phyloP scores from a whole-genome alignment of 1,140 invertebrate genomes.

The Scaptodrosophila lebanonensis region DNA sequence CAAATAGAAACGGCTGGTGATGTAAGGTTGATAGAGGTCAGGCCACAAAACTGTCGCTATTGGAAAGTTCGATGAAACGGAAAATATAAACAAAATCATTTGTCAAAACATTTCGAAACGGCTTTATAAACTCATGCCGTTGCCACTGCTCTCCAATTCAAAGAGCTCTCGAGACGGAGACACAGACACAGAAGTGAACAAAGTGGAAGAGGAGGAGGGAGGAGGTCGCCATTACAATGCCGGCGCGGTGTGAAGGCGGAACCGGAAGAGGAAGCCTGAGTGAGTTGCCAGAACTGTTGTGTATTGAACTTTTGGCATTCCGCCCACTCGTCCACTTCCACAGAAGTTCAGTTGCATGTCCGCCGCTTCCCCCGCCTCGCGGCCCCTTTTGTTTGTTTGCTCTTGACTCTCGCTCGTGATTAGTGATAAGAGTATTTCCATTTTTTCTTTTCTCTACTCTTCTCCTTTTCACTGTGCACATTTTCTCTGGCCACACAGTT shows the following conservation, averaged over 20 bases:
- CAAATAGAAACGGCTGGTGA: not conserved
- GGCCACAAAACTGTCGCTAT: slow-evolving; percentile 49
- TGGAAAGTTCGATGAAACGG: slow-evolving; percentile 65
- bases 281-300: slow-evolving; percentile 1
- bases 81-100: slow-evolving; percentile 75
- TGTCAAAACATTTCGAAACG: slow-evolving; percentile 69
- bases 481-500: slow-evolving; percentile 15
- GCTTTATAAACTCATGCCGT: slow-evolving; percentile 54
- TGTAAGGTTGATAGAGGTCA: slow-evolving; percentile 10
- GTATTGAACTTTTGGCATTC: not conserved
- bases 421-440: slow-evolving; percentile 53
- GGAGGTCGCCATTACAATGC: slow-evolving; percentile 24
- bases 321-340: not conserved
- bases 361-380: not conserved
- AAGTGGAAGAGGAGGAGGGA: slow-evolving; percentile 34
- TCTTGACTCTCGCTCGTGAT: slow-evolving; percentile 32
- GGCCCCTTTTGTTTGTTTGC: slow-evolving; percentile 2
- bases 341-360: slow-evolving; percentile 4
- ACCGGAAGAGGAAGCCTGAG: slow-evolving; percentile 42
- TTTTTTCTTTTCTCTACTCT: slow-evolving; percentile 12
- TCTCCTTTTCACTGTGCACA: slow-evolving; percentile 17
- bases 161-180: not conserved
- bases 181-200: not conserved
- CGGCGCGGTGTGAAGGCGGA: slow-evolving; percentile 43
- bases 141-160: slow-evolving; percentile 20